A percentile compares a stretch with the other conserved stretches of the same genome.
Conservation (phyloP, 2,113 vertebrate genomes). For the Dipodomys merriami region DNA sequence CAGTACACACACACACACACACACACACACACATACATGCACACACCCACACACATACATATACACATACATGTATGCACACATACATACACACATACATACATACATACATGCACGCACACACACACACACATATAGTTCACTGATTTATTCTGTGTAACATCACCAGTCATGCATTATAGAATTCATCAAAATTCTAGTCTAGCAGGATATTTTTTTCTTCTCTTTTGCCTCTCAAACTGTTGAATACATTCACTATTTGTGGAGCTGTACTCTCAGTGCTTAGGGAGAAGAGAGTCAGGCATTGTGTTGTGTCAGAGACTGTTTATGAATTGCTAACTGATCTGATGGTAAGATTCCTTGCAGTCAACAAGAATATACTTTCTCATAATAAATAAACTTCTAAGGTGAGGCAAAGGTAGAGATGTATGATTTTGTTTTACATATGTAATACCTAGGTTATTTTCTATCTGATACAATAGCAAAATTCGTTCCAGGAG, state of each 20-base stretch:
- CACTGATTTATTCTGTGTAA: neutral
- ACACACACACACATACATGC: no score
- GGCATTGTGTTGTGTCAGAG: fast-evolving
- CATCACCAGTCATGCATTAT: no score
- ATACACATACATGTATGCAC: no score
- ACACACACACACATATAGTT: no score
- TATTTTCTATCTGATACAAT: neutral
- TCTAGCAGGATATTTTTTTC: neutral
- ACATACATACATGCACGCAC: no score
- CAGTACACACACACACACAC: no score
- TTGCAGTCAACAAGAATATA: neutral
- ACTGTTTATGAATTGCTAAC: neutral
- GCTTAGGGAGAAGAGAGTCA: neutral
- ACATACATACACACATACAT: no score
- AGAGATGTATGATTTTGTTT: neutral
- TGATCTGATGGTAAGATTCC: neutral
- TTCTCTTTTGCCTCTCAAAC: neutral
- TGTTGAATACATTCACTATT: no score
- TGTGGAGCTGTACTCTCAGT: neutral
- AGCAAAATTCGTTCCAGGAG: neutral
- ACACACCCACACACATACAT: no score
- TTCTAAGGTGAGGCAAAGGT: neutral
- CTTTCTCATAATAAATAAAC: neutral
- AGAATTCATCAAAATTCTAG: neutral
- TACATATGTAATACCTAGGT: neutral